Percentiles rank a stretch among this genome's conserved stretches.
Evolutionary conservation across 2,888 invertebrate species (phyloP).

Genomic region (Catocala sponsa): DNA sequence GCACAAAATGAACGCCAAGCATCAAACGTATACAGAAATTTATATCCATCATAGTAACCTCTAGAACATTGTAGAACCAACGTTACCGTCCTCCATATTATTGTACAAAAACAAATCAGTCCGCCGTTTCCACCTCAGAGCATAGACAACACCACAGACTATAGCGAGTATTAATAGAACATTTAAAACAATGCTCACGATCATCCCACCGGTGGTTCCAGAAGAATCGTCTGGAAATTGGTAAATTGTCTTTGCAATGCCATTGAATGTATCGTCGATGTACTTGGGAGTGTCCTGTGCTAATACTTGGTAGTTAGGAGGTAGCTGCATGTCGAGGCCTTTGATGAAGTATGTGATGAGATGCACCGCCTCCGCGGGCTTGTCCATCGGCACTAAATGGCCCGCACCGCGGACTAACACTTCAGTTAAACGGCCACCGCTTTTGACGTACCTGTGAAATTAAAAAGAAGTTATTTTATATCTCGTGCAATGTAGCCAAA

Average conservation of each 20-base stretch:
- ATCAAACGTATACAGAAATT: no score
- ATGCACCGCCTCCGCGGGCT: slow-evolving; percentile 79
- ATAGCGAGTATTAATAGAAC: slow-evolving; percentile 60
- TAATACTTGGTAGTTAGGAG: slow-evolving; percentile 50
- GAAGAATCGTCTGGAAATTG: slow-evolving; percentile 28
- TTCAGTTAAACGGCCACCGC: slow-evolving; percentile 86
- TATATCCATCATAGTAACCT: background rate
- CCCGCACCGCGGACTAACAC: slow-evolving; percentile 88
- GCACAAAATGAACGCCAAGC: no score
- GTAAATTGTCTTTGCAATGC: slow-evolving; percentile 37
- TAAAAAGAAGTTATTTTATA: slow-evolving; percentile 1
- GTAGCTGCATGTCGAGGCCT: slow-evolving; percentile 54
- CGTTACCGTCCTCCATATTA: slow-evolving; percentile 60
- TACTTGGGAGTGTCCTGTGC: slow-evolving; percentile 46
- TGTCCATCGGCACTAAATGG: slow-evolving; percentile 89
- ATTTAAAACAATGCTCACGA: slow-evolving; percentile 68
- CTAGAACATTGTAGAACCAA: slow-evolving; percentile 52
- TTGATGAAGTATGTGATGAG: slow-evolving; percentile 68
- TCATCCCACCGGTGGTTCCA: slow-evolving; percentile 53
- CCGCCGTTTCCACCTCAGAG: slow-evolving; percentile 61
- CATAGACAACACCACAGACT: slow-evolving; percentile 55
- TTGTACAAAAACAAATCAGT: slow-evolving; percentile 61
- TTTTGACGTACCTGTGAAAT: slow-evolving; percentile 84
- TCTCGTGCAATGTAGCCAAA: no score
- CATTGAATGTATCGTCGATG: slow-evolving; percentile 42